Base-by-base conservation (phyloP, 2,113 vertebrate genomes). In the Upupa epops region DNA sequence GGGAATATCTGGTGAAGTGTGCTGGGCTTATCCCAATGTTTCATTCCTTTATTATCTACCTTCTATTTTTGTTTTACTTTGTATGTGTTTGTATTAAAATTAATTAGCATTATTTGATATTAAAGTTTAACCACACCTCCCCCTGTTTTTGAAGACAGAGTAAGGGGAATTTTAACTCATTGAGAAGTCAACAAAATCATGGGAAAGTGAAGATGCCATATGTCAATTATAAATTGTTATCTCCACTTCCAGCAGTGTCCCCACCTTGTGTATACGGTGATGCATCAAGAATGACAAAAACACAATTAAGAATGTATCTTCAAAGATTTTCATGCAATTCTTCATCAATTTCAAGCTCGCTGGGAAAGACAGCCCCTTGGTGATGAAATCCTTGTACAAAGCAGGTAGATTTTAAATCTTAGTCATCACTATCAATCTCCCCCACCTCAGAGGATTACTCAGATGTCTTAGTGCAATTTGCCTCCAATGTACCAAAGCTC, bases 321-420 rank as follows among this genome's bases (percentile, higher is more conserved):
- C 88, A 94, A 95, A 95, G 90, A 45, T 2, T 64, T 86, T 46
- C 36, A 52, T 46, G 58, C 37, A 49, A 58, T 81, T 65, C 76
- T 66, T 3, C 4, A 24, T 5, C 51, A 92, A 74, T 86, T 83
- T 83, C 8, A 46, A 52, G 31, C 58, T 87, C 2, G 2, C 61
- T 42, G 90, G 83, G 76, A 93, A 91, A 86, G 45, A 52, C 72
- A n/a, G n/a, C 0, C 4, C 66, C 25, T 51, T 36, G 64, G 65
- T 91, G 86, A 75, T 12, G 86, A 95, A 94, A 94, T 42, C 75
- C 83, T 45, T 18, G 10, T 17, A 10, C 51, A 75, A 92, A 95
- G 58, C 2, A 32, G 61, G 78, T 34, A 69, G 86, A 36, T 63
- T 83, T 93, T 54, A 68, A 77, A 69, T 40, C 85, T 81, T 10